phyloP scores from a whole-genome alignment of 1,140 invertebrate species.

The Nasonia longicornis region DNA sequence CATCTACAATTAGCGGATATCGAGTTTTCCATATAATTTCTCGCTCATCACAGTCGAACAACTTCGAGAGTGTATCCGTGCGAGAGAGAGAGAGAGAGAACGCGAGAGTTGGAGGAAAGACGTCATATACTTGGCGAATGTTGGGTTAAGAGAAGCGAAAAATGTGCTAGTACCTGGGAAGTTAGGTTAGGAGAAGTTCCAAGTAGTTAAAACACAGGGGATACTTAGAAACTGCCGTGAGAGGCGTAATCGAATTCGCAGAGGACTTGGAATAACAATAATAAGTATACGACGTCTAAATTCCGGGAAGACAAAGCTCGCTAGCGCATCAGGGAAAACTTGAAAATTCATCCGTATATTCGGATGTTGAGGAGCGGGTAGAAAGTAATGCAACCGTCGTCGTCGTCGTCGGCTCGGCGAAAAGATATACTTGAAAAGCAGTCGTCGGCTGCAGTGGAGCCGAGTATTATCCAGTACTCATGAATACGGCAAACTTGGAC shows the following conservation, averaged over 20 bases:
- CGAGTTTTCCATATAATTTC: too few species aligned
- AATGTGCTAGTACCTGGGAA: background rate
- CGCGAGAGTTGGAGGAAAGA: background rate
- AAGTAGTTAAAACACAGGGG: constrained; percentile 11
- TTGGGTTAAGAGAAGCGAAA: constrained; percentile 12
- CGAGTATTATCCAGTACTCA: background rate
- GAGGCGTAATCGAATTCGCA: background rate
- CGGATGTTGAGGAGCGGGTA: background rate
- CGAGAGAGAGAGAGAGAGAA: background rate
- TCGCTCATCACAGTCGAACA: too few species aligned
- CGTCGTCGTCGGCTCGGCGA: background rate
- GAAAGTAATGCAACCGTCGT: background rate
- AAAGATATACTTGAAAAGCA: background rate
- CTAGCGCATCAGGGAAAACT: background rate
- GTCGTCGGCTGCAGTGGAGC: background rate
- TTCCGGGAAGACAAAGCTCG: background rate
- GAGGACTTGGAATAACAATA: constrained; percentile 1
- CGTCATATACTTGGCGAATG: background rate
- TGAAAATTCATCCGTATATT: background rate
- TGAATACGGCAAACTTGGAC: constrained; percentile 6
- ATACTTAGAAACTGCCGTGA: background rate
- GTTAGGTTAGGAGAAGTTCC: background rate
- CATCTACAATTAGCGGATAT: too few species aligned
- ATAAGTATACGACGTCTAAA: background rate
- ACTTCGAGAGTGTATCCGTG: too few species aligned